These are phyloP conservation scores for Eriocheir sinensis DNA, from an alignment of 1,140 invertebrate genomes.

Conservation along the genomic window DNA sequence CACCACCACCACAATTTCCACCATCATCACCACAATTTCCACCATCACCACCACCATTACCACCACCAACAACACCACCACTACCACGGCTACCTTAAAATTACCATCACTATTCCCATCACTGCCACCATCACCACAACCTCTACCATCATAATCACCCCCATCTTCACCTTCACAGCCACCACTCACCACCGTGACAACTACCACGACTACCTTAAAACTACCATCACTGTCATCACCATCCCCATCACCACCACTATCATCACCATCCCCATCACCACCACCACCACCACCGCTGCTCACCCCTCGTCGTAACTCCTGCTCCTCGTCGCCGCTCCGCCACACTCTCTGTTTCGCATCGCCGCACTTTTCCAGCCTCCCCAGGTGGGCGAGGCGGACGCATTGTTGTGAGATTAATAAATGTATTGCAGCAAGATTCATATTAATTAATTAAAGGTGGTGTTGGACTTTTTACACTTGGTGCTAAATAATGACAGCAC, in stretches of 20 bases:
- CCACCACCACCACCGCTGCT: no score
- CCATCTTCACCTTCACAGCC: no score
- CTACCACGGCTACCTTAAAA: not conserved
- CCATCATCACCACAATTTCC: no score
- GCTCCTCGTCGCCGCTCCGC: not conserved
- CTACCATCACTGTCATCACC: not conserved
- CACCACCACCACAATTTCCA: no score
- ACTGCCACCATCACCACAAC: not conserved
- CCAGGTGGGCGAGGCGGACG: not conserved
- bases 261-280: not conserved
- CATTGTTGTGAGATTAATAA: not conserved
- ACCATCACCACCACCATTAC: no score
- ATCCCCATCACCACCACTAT: not conserved
- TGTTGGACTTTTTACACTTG: not conserved
- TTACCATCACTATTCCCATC: not conserved
- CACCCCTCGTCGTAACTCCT: not conserved
- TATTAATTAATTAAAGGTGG: conserved; percentile 19
- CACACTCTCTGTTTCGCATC: not conserved
- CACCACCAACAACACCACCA: no score
- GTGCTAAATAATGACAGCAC: conserved; percentile 4
- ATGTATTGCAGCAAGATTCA: not conserved
- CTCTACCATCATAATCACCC: not conserved
- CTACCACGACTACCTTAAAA: no score
- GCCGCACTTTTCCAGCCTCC: no score
- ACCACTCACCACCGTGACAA: not conserved